phyloP scores from a whole-genome alignment of 2,113 vertebrate genomes.

The Poecile atricapillus region DNA sequence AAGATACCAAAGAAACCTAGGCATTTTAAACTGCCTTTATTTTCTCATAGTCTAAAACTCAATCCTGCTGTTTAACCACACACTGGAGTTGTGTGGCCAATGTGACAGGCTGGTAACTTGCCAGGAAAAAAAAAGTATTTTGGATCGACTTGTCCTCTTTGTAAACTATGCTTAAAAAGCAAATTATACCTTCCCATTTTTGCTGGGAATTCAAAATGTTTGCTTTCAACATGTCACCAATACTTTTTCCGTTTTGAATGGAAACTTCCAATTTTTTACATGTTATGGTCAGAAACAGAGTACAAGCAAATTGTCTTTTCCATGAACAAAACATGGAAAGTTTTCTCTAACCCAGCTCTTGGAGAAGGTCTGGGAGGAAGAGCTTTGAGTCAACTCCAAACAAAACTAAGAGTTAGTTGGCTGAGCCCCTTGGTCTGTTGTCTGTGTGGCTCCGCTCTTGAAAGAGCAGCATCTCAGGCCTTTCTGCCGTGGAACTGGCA shows the following conservation, averaged over 20 bases:
- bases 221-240: background rate
- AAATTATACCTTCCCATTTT: background rate
- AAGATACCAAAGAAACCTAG: background rate
- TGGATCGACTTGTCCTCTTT: background rate
- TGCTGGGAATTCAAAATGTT: background rate
- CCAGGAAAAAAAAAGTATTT: background rate
- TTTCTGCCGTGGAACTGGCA: background rate
- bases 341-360: background rate
- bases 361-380: background rate
- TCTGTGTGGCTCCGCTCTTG: rapidly evolving
- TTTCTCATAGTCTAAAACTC: background rate
- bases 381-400: too few species aligned
- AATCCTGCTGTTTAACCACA: background rate
- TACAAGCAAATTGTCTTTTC: background rate
- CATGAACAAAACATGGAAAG: background rate
- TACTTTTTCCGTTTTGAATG: background rate
- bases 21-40: background rate
- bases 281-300: background rate
- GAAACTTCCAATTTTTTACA: background rate
- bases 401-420: background rate
- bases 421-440: rapidly evolving
- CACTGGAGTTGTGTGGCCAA: background rate
- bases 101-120: rapidly evolving
- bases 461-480: background rate
- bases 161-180: background rate